Evolutionary conservation across 2,797 vertebrate genomes (phyloP), one percentile per base, ranked within the genome.

Genomic region (Distichodus sexfasciatus): DNA sequence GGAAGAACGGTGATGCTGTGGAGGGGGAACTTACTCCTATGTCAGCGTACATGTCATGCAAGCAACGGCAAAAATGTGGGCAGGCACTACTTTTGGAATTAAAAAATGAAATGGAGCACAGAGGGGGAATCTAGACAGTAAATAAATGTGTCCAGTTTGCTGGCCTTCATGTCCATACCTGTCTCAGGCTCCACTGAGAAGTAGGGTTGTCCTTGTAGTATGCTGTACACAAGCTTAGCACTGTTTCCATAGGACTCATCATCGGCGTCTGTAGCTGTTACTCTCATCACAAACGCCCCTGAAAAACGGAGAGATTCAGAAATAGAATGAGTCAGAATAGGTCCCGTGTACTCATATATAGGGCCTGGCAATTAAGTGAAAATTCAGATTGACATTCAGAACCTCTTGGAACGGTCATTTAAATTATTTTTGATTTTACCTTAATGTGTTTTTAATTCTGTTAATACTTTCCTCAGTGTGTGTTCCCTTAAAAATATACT

Each of bases 111-210:
- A n/a, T n/a, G n/a, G n/a, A n/a, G n/a, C n/a, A n/a, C n/a, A n/a
- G n/a, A n/a, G n/a, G n/a, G n/a, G n/a, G 12, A 3, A 19, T 4
- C 46, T 10, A 19, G 4, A 50, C 10, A 6, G 6, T 31, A 31
- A 21, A 58, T 6, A 10, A 36, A n/a, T 0, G 17, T 19, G 14
- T n/a, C n/a, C n/a, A n/a, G n/a, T n/a, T 53, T 28, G 23, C 6
- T 7, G 28, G 51, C 15, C 31, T 3, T 33, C 11, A 36, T 48
- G 8, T 67, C 12, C 84, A 86, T 78, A 97, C 96, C 95, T 69
- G 94, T 95, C 72, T 98, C 96, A 24, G 96, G 95, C 72, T 99
- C 96, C 81, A 99, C 92, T 26, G 96, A 96, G 84, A 99, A 99
- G 68, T 99, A 99, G 0, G 96, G 96, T 29, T 99, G 96, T 71